Conservation (phyloP, 2,888 invertebrate species). For the Cheilosia urbana region DNA sequence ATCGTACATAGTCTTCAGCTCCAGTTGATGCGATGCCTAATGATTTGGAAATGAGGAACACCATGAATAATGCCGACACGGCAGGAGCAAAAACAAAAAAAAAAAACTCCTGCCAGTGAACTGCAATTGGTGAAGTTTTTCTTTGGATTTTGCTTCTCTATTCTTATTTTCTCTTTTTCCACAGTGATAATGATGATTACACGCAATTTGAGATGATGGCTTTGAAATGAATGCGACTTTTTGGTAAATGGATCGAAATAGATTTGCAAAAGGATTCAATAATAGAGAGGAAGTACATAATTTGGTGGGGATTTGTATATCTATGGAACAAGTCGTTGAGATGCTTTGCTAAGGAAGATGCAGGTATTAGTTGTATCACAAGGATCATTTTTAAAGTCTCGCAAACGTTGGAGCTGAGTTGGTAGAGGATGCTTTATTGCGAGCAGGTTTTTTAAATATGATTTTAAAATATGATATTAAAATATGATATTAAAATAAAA, state of each 20-base stretch:
- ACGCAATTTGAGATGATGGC: constrained; percentile 51
- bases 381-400: no score
- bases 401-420: no score
- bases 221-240: constrained; percentile 36
- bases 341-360: no score
- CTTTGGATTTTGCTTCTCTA: not conserved
- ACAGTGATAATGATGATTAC: constrained; percentile 32
- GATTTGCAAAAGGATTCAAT: constrained; percentile 30
- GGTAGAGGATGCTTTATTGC: no score
- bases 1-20: constrained; percentile 55
- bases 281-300: constrained; percentile 2
- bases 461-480: no score
- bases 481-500: no score
- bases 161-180: not conserved
- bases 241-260: constrained; percentile 20
- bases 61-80: constrained; percentile 46
- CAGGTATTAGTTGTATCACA: no score
- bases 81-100: constrained; percentile 2
- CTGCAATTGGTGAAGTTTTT: constrained; percentile 62
- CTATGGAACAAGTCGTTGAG: not conserved
- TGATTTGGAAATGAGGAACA: constrained; percentile 71
- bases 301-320: not conserved
- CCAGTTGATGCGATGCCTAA: constrained; percentile 56
- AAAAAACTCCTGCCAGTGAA: constrained; percentile 26
- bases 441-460: no score